A percentile compares a stretch with the other conserved stretches of the same genome.
Evolutionary conservation across 1,140 invertebrate species (phyloP).

Genomic region (Steinernema khuongi): DNA sequence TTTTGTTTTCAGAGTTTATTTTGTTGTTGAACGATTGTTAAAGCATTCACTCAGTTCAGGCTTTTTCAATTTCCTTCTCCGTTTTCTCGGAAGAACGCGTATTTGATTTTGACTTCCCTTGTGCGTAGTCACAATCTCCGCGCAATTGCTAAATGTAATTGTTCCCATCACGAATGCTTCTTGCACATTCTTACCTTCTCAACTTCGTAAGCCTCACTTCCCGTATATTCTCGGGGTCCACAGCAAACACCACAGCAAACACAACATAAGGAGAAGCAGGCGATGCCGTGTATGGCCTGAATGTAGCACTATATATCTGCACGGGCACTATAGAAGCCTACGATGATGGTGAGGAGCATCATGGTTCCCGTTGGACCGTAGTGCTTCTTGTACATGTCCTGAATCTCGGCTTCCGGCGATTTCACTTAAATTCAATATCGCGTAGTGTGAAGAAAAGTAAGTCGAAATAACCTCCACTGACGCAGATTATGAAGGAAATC

Average conservation of each 20-base stretch:
- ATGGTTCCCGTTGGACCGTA: background rate
- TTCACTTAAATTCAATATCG: too few species aligned
- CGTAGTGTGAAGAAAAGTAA: too few species aligned
- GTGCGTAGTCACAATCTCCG: background rate
- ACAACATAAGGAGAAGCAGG: background rate
- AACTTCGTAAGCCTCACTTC: too few species aligned
- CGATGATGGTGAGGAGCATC: background rate
- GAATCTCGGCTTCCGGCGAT: too few species aligned
- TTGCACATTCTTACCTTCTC: too few species aligned
- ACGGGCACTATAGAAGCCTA: background rate
- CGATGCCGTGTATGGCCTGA: background rate
- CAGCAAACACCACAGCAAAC: background rate
- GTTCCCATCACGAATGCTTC: too few species aligned
- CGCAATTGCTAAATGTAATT: too few species aligned
- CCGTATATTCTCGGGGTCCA: background rate
- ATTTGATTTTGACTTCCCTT: background rate
- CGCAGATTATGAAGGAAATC: too few species aligned
- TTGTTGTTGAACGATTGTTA: constrained; percentile 7
- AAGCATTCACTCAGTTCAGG: background rate
- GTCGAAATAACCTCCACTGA: too few species aligned
- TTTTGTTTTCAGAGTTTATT: constrained; percentile 15
- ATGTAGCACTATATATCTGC: background rate
- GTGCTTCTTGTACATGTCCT: too few species aligned
- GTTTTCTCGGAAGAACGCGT: background rate
- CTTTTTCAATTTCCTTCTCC: background rate